Base-by-base conservation (phyloP, 2,113 vertebrate genomes). In the Poeciliopsis occidentalis region DNA sequence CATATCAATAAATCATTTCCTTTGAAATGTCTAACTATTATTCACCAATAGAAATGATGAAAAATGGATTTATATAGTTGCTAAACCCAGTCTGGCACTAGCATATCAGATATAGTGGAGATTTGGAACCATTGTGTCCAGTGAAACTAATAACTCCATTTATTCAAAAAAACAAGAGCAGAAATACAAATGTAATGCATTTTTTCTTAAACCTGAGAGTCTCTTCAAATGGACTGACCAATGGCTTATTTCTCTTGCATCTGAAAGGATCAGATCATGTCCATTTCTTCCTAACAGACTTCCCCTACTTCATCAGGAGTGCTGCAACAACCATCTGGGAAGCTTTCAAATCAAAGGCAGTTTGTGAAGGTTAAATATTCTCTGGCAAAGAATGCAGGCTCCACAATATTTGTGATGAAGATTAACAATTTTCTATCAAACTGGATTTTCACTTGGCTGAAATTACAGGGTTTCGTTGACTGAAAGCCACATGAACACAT, bases 311-410 rank as follows among this genome's bases (percentile, higher is more conserved):
- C 78, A 81, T 71, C 67, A 71, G 77, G 17, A 64, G 69, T 60
- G 76, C 60, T 60, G 73, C 71, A 63, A 27, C 60, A 66, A 86
- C 71, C 73, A 90, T 84, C 67, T 78, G 83, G 72, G 74, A 76
- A 63, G 71, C 86, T 84, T 85, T 85, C 61, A 87, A 41, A 79
- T 76, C 79, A 71, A 32, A 76, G 64, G 69, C 78, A 79, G 73
- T 85, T 81, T 85, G 78, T 73, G 70, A 61, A 77, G 77, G 62
- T 78, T 71, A 72, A 67, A 84, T 71, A 67, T 77, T 84, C 77
- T 68, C 63, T 83, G 74, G 74, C 75, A 76, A 79, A 68, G 67
- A 61, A 81, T 70, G 61, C 32, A 69, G 75, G 69, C 70, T 34
- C 75, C 54, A 66, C 64, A 76, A 73, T 62, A 75, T 78, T 88